Conservation (phyloP, 2,797 vertebrate species). For the Neosilurus hyrtlii region DNA sequence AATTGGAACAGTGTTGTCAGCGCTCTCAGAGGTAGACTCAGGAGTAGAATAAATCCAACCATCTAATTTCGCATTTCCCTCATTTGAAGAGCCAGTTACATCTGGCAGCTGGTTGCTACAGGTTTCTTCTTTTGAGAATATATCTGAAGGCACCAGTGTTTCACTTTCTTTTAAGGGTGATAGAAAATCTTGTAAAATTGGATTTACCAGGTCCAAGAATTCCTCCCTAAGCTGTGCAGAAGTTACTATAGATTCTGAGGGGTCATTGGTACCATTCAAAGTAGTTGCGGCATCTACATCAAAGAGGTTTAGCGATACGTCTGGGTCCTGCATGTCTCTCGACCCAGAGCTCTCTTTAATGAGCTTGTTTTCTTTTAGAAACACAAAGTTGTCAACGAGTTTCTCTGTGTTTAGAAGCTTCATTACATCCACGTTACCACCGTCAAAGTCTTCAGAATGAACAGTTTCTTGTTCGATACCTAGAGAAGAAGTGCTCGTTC, state of each 20-base stretch:
- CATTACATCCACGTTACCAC: conserved; percentile 61
- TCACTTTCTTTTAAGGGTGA: conserved; percentile 65
- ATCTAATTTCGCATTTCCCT: conserved; percentile 64
- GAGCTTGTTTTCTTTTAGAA: conserved; percentile 85
- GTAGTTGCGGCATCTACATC: conserved; percentile 65
- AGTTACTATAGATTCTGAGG: conserved; percentile 64
- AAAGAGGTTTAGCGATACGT: conserved; percentile 69
- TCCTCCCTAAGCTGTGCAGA: conserved; percentile 65
- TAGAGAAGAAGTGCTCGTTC: conserved; percentile 67
- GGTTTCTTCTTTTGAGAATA: conserved; percentile 63
- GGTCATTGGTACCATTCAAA: conserved; percentile 64
- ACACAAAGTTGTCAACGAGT: conserved; percentile 83
- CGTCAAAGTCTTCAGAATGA: conserved; percentile 60
- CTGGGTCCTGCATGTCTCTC: conserved; percentile 65
- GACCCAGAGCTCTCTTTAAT: conserved; percentile 70
- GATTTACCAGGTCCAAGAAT: conserved; percentile 62
- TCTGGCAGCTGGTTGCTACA: conserved; percentile 59
- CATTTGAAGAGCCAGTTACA: conserved; percentile 65
- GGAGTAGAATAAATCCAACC: conserved; percentile 67
- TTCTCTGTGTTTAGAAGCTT: conserved; percentile 75
- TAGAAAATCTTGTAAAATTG: conserved; percentile 52
- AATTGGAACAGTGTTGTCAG: conserved; percentile 58
- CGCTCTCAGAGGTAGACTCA: conserved; percentile 66
- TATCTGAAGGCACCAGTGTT: conserved; percentile 74
- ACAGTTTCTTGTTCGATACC: conserved; percentile 66